Percentiles rank a stretch among this genome's conserved stretches.
These are phyloP conservation scores for Ammodramus savannarum DNA, from an alignment of 2,113 vertebrate genomes.

Conservation along the genomic window DNA sequence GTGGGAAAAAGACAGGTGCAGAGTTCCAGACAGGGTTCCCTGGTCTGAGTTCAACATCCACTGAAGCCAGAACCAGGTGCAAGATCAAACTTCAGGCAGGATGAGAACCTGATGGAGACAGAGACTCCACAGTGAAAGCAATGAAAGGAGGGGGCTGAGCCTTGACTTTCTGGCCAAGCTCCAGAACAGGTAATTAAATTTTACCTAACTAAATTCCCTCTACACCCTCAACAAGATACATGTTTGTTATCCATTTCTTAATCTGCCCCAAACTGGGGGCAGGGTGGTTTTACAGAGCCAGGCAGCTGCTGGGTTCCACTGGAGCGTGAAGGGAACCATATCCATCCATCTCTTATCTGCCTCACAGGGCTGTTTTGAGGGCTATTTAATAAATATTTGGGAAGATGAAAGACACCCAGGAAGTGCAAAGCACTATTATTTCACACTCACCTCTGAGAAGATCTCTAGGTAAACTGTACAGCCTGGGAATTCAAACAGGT, in stretches of 20 bases:
- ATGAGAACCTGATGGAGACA: fast-evolving
- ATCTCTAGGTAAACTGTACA: neutral
- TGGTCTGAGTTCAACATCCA: neutral
- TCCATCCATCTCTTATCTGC: neutral
- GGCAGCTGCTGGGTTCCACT: neutral
- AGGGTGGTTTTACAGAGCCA: neutral
- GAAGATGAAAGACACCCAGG: slow-evolving; percentile 11
- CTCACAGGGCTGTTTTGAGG: neutral
- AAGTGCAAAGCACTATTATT: slow-evolving; percentile 7
- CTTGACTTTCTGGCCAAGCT: neutral
- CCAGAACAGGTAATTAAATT: slow-evolving; percentile 38
- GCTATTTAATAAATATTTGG: slow-evolving; percentile 50
- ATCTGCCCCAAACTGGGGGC: neutral
- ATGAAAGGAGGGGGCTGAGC: neutral
- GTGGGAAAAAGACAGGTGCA: neutral
- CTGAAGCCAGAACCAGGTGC: neutral
- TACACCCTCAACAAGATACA: neutral
- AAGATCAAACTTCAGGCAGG: neutral
- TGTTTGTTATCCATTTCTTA: slow-evolving; percentile 20
- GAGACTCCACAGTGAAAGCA: neutral
- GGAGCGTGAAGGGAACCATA: neutral
- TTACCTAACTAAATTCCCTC: neutral
- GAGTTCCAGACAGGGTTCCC: neutral
- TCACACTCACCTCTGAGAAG: neutral
- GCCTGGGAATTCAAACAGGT: neutral